Conservation (phyloP, 2,797 vertebrate genomes). For the Helarctos malayanus region DNA sequence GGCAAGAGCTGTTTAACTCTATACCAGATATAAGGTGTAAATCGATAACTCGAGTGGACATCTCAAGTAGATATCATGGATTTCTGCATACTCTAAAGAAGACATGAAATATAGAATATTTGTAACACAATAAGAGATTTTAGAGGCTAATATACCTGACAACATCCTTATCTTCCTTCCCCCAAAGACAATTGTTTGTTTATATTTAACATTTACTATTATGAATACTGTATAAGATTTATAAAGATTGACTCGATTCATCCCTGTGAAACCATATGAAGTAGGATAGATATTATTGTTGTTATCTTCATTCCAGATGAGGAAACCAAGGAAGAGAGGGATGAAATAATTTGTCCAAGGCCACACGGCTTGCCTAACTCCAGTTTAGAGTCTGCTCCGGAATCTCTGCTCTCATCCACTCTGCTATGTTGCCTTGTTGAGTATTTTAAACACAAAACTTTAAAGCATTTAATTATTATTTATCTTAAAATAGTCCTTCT, state of each 20-base stretch:
- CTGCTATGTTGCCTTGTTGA: not conserved
- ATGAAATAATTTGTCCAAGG: not conserved
- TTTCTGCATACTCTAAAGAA: not conserved
- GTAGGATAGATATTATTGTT: not conserved
- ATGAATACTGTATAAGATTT: not conserved
- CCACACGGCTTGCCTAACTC: not conserved
- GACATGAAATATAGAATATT: not conserved
- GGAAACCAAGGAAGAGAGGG: not conserved
- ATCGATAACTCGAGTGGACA: not conserved
- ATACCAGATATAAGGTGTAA: not conserved
- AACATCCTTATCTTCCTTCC: not conserved
- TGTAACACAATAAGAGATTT: not conserved
- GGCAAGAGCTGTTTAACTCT: not conserved
- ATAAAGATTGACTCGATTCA: conserved; percentile 13
- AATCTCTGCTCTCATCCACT: not conserved
- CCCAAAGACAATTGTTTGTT: conserved; percentile 13
- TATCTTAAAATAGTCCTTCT: conserved; percentile 11
- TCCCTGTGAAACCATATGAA: not conserved
- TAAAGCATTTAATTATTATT: not conserved
- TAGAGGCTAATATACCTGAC: not conserved
- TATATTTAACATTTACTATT: conserved; percentile 23
- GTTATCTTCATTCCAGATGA: not conserved
- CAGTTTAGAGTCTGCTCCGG: not conserved
- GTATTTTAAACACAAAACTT: conserved; percentile 19
- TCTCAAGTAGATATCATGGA: not conserved